Evolutionary conservation across 1,140 invertebrate species (phyloP).

Genomic region (Theocolax elegans): DNA sequence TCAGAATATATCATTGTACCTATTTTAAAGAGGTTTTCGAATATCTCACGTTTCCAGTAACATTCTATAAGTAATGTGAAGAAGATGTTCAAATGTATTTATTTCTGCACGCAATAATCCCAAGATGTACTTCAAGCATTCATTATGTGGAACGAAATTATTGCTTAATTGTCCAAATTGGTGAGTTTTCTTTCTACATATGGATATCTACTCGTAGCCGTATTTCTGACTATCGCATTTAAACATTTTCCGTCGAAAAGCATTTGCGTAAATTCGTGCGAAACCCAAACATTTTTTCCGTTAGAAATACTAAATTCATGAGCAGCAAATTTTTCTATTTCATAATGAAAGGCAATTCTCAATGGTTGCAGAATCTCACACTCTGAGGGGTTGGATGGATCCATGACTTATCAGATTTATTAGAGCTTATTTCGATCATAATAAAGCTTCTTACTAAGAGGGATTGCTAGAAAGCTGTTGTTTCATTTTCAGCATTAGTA

Average conservation of each 20-base stretch:
- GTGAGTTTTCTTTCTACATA: too few species aligned
- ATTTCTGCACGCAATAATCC: too few species aligned
- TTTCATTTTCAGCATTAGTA: background rate
- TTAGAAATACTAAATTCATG: constrained; percentile 12
- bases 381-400: constrained; percentile 14
- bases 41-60: too few species aligned
- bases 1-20: too few species aligned
- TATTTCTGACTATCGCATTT: constrained; percentile 10
- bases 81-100: too few species aligned
- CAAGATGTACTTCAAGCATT: too few species aligned
- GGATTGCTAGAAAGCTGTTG: background rate
- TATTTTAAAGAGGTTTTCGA: too few species aligned
- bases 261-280: constrained; percentile 8
- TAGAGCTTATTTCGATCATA: constrained; percentile 13
- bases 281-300: constrained; percentile 10
- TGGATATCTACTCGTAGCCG: background rate
- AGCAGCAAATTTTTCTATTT: constrained; percentile 14
- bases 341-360: constrained; percentile 4
- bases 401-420: background rate
- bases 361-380: constrained; percentile 7
- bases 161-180: too few species aligned
- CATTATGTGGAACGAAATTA: too few species aligned
- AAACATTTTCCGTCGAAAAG: constrained; percentile 7
- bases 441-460: constrained; percentile 15
- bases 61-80: too few species aligned